Evolutionary conservation across 2,113 vertebrate genomes (phyloP).

Genomic region (Megaceryle torquata): DNA sequence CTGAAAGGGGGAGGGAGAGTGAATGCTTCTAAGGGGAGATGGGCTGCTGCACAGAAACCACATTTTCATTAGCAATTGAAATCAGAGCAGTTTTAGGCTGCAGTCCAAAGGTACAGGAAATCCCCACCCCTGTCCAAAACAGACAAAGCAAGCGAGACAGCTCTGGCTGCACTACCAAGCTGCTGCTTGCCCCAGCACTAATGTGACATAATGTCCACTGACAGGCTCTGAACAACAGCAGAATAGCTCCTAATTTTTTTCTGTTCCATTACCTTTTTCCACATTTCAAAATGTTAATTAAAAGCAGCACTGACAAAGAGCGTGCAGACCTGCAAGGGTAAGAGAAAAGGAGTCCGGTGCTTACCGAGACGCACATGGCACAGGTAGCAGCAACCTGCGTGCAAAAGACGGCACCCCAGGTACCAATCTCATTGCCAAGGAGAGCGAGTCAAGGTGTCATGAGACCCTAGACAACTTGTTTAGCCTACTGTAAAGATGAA

Average conservation of each 20-base stretch:
- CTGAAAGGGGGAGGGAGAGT: background rate
- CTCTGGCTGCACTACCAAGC: background rate
- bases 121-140: slow-evolving; percentile 8
- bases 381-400: background rate
- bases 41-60: background rate
- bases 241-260: background rate
- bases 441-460: background rate
- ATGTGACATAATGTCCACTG: slow-evolving; percentile 36
- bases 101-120: slow-evolving; percentile 45
- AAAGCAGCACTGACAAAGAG: background rate
- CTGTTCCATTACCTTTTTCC: background rate
- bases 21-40: background rate
- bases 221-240: slow-evolving; percentile 1
- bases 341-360: background rate
- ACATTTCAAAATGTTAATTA: background rate
- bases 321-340: background rate
- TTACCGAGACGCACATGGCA: background rate
- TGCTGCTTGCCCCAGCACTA: slow-evolving; percentile 22
- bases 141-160: slow-evolving; percentile 27
- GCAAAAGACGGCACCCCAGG: background rate
- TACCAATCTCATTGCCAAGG: background rate
- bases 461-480: background rate
- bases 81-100: slow-evolving; percentile 6
- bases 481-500: background rate
- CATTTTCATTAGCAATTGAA: slow-evolving; percentile 1